Percentiles rank a stretch among this genome's conserved stretches.
These are phyloP conservation scores for Drosophila baimaii DNA, from an alignment of 1,140 invertebrate genomes.

Conservation along the genomic window DNA sequence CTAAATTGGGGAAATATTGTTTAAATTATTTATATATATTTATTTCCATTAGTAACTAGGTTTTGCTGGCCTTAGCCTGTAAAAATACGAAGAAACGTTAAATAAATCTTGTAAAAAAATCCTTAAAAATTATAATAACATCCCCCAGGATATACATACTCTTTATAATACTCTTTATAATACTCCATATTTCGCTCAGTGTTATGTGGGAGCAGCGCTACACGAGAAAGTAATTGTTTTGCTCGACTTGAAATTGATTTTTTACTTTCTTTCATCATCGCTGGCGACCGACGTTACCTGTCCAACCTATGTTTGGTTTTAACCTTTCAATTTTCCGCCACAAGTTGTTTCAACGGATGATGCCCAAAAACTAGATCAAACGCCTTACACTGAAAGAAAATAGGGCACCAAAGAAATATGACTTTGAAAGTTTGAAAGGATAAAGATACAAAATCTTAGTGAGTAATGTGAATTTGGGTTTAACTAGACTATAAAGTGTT, in stretches of 20 bases:
- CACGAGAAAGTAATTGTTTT: slow-evolving; percentile 80
- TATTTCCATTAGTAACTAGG: too few species aligned
- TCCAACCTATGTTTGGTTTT: slow-evolving; percentile 64
- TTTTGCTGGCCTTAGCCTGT: too few species aligned
- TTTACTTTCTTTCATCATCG: slow-evolving; percentile 79
- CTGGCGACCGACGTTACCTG: slow-evolving; percentile 40
- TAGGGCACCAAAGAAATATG: background rate
- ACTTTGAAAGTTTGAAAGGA: background rate
- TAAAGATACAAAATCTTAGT: too few species aligned
- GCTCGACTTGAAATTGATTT: slow-evolving; percentile 78
- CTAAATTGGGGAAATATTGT: background rate
- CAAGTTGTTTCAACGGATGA: slow-evolving; percentile 48
- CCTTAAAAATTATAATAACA: too few species aligned
- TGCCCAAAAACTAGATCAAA: slow-evolving; percentile 23
- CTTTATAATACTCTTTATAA: too few species aligned
- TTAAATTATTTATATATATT: too few species aligned
- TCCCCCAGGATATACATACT: too few species aligned
- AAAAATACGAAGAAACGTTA: too few species aligned
- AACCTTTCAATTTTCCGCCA: slow-evolving; percentile 75
- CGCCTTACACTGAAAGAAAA: slow-evolving; percentile 9
- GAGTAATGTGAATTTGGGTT: too few species aligned
- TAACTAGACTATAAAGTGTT: too few species aligned
- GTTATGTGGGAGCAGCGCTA: slow-evolving; percentile 8
- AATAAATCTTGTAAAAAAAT: too few species aligned
- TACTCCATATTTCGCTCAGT: slow-evolving; percentile 21